Percentiles rank a stretch among this genome's conserved stretches.
Evolutionary conservation across 2,797 vertebrate genomes (phyloP).

Genomic region (Falco peregrinus): DNA sequence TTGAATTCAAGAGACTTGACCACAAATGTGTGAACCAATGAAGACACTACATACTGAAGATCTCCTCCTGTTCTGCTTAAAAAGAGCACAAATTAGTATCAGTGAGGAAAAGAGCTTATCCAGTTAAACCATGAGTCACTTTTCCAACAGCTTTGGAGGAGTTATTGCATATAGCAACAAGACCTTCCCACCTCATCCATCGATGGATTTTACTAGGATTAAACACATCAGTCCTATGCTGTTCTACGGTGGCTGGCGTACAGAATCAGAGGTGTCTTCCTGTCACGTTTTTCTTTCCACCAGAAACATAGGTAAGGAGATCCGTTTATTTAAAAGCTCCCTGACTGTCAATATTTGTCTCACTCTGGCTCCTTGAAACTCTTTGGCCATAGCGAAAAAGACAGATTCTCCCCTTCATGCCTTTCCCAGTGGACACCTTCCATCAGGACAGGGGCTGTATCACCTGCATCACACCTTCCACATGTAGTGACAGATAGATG

Average conservation of each 20-base stretch:
- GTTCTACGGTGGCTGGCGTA: not conserved
- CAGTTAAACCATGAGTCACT: not conserved
- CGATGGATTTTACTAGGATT: not conserved
- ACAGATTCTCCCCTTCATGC: not conserved
- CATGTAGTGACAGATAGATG: fast-evolving
- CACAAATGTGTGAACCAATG: not conserved
- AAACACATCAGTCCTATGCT: not conserved
- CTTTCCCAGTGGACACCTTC: not conserved
- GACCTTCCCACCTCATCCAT: not conserved
- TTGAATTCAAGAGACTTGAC: not conserved
- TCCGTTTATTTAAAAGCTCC: not conserved
- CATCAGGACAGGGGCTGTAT: not conserved
- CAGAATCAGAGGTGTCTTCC: not conserved
- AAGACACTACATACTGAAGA: not conserved
- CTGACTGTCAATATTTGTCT: not conserved
- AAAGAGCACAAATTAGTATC: not conserved
- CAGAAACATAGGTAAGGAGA: not conserved
- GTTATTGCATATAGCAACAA: not conserved
- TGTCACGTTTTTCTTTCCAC: not conserved
- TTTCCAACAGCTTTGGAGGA: not conserved
- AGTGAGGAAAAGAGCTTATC: not conserved
- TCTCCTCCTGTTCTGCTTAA: not conserved
- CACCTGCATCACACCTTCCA: fast-evolving
- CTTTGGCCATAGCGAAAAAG: not conserved
- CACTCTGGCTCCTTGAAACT: not conserved